Conservation (phyloP, 2,113 vertebrate genomes). For the Callaeas wilsoni region DNA sequence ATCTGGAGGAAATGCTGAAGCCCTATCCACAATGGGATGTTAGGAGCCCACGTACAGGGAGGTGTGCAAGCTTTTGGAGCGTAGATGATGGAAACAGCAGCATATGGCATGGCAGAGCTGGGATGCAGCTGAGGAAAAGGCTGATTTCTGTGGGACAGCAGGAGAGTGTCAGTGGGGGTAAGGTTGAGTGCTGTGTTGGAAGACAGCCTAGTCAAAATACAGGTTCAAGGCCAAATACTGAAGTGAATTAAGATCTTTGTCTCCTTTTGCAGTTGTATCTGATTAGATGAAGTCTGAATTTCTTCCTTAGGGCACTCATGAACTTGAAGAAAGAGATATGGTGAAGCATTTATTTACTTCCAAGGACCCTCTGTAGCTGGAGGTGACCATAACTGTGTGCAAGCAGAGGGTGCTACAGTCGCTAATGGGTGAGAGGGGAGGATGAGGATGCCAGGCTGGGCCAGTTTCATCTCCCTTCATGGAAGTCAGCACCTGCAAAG, state of each 20-base stretch:
- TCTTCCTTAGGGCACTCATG: neutral
- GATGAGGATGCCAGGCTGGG: neutral
- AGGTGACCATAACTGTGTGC: neutral
- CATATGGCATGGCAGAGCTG: neutral
- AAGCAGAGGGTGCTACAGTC: neutral
- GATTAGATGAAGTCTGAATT: neutral
- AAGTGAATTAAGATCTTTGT: neutral
- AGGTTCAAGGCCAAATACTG: neutral
- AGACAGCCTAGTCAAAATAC: neutral
- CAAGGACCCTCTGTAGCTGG: neutral
- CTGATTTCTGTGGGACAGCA: neutral
- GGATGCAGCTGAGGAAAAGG: neutral
- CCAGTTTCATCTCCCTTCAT: neutral
- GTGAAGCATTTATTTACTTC: neutral
- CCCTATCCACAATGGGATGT: neutral
- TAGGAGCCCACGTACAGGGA: rapidly evolving
- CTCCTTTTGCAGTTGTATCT: neutral
- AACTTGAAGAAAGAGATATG: neutral
- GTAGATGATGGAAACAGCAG: neutral
- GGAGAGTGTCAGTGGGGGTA: neutral
- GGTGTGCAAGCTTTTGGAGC: neutral
- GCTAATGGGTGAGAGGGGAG: neutral
- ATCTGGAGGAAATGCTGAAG: neutral
- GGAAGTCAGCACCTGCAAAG: neutral
- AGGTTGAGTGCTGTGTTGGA: neutral